Base-by-base conservation (phyloP, 2,888 invertebrate species). In the Pterobdella sp. region DNA sequence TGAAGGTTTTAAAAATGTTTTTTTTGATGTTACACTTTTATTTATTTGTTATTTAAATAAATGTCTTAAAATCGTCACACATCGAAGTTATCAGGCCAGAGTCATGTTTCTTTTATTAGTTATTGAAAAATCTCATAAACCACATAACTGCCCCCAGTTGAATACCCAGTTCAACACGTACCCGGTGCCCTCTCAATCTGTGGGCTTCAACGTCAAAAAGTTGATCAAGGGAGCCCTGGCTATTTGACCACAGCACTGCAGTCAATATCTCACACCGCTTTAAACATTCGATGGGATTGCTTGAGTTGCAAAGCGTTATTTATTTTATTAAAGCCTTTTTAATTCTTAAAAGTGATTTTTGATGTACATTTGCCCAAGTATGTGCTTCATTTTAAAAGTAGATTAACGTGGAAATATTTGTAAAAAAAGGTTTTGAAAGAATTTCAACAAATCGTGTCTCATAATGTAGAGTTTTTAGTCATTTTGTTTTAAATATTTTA, bases 181-280 rank as follows among this genome's bases (percentile, higher is more conserved):
- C 52, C 91, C 90, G 73, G 90, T 91, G 73, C 88, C 90, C 74
- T 88, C 89, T 1, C 90, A 89, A 2, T 91, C 93, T 1, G 90
- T 93, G 79, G 90, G 92, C 68, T 91, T 91, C 81, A 91, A 93
- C 3, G 89, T 94, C 87, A 90, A 92, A 81, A 93, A 93, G 84
- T 87, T 94, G 75, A 89, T 94, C 77, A 90, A 90, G 81, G 93
- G 93, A 84, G 92, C 92, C 29, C 87, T 93, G 56, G 80, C 83
- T 18, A 79, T 83, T 14, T 76, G 72, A 69, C 37, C 49, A 42
- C 49, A 7, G 10, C 22, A 42, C 22, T 22, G 22, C 49, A n/a
- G n/a, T n/a, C n/a, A n/a, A n/a, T n/a, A 42, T 7, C 49, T 14
- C 49, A 14, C 7, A 7, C 10, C 49, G 22, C 49, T 42, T 22